A percentile compares a stretch with the other conserved stretches of the same genome.
phyloP scores from a whole-genome alignment of 2,888 invertebrate species.

The Hetaerina titia region DNA sequence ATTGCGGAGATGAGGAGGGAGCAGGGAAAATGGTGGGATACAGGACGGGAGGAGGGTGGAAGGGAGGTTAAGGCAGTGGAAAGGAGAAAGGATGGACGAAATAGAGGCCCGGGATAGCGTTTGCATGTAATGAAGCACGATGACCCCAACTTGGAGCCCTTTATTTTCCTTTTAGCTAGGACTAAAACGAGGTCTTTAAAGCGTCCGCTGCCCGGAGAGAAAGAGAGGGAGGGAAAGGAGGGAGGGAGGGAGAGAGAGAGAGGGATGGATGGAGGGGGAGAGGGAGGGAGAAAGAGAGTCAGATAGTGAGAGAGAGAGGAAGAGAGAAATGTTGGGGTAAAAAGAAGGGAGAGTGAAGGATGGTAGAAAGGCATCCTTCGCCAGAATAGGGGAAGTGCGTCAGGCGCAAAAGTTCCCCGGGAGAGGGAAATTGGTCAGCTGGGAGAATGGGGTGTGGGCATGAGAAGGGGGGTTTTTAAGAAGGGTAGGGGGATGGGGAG shows the following conservation, averaged over 20 bases:
- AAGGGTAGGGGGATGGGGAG: not conserved
- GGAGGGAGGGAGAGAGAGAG: not conserved
- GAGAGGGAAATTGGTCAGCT: slow-evolving; percentile 67
- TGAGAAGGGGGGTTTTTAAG: not conserved
- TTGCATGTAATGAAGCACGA: slow-evolving; percentile 65
- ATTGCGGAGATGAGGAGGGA: not conserved
- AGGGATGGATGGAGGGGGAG: not conserved
- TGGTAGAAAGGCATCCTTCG: not conserved
- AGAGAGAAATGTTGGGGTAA: not conserved
- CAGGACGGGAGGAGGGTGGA: not conserved
- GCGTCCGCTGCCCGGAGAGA: slow-evolving; percentile 24
- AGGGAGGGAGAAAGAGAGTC: not conserved
- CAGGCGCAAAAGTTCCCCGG: slow-evolving; percentile 56
- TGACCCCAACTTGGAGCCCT: slow-evolving; percentile 54
- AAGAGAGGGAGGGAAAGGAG: not conserved
- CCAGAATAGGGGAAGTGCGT: not conserved
- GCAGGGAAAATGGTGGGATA: not conserved
- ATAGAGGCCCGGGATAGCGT: slow-evolving; percentile 45
- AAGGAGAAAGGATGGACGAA: not conserved
- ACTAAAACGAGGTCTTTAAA: slow-evolving; percentile 61
- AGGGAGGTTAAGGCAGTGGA: not conserved
- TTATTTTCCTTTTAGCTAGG: slow-evolving; percentile 52
- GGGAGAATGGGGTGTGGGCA: not conserved
- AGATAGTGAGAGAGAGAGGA: not conserved
- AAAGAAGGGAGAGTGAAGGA: not conserved